phyloP scores from a whole-genome alignment of 2,113 vertebrate species.

The Dipodomys ordii region DNA sequence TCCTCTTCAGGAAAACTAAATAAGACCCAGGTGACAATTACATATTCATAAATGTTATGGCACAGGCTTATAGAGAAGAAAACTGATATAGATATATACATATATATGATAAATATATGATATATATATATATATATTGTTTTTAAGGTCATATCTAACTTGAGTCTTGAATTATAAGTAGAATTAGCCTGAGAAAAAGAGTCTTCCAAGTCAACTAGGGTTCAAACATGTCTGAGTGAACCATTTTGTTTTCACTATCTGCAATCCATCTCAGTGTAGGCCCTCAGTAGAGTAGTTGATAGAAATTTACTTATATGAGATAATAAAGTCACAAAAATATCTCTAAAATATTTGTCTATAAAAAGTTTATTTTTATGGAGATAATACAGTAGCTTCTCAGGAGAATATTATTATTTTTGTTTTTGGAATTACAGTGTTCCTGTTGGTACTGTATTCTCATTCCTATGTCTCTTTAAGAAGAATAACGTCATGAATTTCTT shows the following conservation, averaged over 20 bases:
- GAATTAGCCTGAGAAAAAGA: not conserved
- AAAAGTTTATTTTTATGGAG: not conserved
- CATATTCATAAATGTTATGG: constrained; percentile 1
- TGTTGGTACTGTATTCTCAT: not conserved
- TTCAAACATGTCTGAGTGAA: not conserved
- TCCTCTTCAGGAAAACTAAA: not conserved
- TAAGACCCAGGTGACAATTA: not conserved
- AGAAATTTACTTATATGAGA: not conserved
- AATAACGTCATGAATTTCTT: not conserved
- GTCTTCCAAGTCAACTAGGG: not conserved
- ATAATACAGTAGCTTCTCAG: not conserved
- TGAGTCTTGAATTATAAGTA: not conserved
- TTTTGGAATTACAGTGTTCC: not conserved
- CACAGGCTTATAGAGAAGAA: not conserved
- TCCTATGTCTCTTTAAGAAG: not conserved
- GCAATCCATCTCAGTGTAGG: not conserved
- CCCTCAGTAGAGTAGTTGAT: not conserved
- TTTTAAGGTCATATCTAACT: not conserved
- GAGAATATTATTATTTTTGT: not conserved
- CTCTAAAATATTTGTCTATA: not conserved
- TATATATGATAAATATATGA: no score
- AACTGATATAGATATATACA: no score
- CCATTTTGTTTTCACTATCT: not conserved
- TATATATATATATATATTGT: no score
- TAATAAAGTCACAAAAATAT: not conserved